Evolutionary conservation across 2,113 vertebrate genomes (phyloP), one percentile per base, ranked within the genome.

Genomic region (Rhombomys opimus): DNA sequence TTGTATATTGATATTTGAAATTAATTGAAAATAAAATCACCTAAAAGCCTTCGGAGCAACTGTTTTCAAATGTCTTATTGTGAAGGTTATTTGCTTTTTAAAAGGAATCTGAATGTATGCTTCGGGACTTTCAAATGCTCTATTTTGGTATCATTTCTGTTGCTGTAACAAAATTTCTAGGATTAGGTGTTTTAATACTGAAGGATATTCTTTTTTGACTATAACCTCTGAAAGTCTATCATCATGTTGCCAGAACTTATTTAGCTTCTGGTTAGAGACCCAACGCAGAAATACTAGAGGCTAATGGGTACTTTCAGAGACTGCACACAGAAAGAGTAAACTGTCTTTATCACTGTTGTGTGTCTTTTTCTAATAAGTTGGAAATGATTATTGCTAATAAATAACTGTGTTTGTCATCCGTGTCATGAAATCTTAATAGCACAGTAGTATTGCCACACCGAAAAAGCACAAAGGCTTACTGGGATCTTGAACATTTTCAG

Each of bases 1-100:
- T 68, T 86, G 35, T 89, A 35, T 18, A 70, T 92, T 78, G 78
- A 82, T 32, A 70, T n/a, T 38, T n/a, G 11, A 59, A 59, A 81
- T 59, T 68, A 91, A 90, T 85, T 84, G 65, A 95, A 95, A 92
- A 91, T 38, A 70, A 92, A 96, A 80, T 91, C 67, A 63, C 41
- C 54, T 87, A 90, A 96, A 95, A 75, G 46, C 30, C 67, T 88
- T 46, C 92, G 38, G n/a, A 92, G 88, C 27, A 67, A 67, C 84
- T 50, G 65, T 73, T 20, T 91, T 89, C 86, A 88, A 91, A 84
- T 63, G 50, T n/a, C 57, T 96, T 30, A 68, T 68, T 41, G 59
- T 90, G 7, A 75, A 93, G 80, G 52, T 57, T 46, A 32, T 57
- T 63, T n/a, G 1, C 2, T 78, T 87, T 93, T 96, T 67, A 78